Percentiles rank a stretch among this genome's conserved stretches.
phyloP scores from a whole-genome alignment of 2,113 vertebrate species.

The Fulmarus glacialis region DNA sequence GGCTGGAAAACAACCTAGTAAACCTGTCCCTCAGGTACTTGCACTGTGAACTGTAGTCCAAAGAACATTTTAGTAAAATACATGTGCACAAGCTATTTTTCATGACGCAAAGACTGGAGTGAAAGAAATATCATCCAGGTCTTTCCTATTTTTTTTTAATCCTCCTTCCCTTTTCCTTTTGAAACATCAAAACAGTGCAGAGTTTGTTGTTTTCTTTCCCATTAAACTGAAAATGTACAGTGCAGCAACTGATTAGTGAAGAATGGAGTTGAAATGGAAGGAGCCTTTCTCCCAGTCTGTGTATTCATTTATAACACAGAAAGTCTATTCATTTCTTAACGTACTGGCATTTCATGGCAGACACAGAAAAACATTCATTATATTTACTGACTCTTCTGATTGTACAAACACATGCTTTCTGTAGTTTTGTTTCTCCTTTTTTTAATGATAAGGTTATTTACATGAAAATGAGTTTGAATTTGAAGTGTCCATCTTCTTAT shows the following conservation, averaged over 20 bases:
- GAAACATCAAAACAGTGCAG: neutral
- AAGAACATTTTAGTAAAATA: neutral
- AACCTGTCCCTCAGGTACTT: neutral
- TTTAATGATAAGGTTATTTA: neutral
- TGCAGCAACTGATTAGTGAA: neutral
- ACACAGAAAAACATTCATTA: neutral
- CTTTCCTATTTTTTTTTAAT: neutral
- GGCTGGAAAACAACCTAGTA: neutral
- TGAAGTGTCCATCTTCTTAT: neutral
- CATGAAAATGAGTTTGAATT: neutral
- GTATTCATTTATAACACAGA: neutral
- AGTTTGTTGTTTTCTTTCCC: constrained; percentile 5
- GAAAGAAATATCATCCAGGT: neutral
- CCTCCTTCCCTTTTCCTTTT: neutral
- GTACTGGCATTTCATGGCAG: neutral
- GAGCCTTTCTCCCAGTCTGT: neutral
- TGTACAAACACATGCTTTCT: neutral
- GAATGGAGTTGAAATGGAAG: neutral
- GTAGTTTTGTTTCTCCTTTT: neutral
- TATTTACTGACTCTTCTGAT: neutral
- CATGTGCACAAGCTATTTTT: neutral
- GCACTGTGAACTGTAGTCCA: neutral
- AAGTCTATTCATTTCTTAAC: neutral
- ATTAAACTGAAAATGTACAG: neutral
- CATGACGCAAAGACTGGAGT: neutral